phyloP scores from a whole-genome alignment of 2,113 vertebrate species.

The Pao palembangensis region DNA sequence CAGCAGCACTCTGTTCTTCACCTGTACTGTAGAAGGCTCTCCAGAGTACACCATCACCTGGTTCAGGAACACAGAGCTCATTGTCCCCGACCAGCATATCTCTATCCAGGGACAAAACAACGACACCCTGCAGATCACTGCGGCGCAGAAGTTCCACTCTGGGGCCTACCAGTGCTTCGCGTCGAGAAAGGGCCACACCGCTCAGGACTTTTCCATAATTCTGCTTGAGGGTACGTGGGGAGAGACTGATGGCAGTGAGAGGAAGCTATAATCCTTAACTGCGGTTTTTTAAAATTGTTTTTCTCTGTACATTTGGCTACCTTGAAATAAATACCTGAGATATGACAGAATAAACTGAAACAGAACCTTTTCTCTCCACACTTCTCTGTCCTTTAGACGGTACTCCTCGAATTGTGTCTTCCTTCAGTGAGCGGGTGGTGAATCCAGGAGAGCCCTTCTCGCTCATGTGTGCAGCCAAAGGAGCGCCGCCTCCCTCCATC shows the following conservation, averaged over 20 bases:
- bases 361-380: not conserved
- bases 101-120: slow-evolving; percentile 97
- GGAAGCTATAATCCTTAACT: not conserved
- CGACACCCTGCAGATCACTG: slow-evolving; percentile 94
- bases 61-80: slow-evolving; percentile 93
- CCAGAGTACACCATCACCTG: slow-evolving; percentile 90
- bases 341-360: not conserved
- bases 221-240: slow-evolving; percentile 85
- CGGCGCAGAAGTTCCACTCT: slow-evolving; percentile 94
- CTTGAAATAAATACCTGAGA: too few relatives aligned
- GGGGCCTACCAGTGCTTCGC: slow-evolving; percentile 98
- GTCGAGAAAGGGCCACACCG: slow-evolving; percentile 88
- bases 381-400: slow-evolving; percentile 77
- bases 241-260: not conserved
- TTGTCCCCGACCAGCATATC: slow-evolving; percentile 87
- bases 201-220: slow-evolving; percentile 96
- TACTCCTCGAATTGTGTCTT: slow-evolving; percentile 93
- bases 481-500: slow-evolving; percentile 92
- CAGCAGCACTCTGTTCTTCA: slow-evolving; percentile 96
- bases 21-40: slow-evolving; percentile 89
- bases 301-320: too few relatives aligned
- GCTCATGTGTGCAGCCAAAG: slow-evolving; percentile 94
- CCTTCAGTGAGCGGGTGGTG: slow-evolving; percentile 98
- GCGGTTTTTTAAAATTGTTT: too few relatives aligned
- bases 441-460: slow-evolving; percentile 97